Conservation (phyloP, 1,140 invertebrate species). For the Drosophila serrata region DNA sequence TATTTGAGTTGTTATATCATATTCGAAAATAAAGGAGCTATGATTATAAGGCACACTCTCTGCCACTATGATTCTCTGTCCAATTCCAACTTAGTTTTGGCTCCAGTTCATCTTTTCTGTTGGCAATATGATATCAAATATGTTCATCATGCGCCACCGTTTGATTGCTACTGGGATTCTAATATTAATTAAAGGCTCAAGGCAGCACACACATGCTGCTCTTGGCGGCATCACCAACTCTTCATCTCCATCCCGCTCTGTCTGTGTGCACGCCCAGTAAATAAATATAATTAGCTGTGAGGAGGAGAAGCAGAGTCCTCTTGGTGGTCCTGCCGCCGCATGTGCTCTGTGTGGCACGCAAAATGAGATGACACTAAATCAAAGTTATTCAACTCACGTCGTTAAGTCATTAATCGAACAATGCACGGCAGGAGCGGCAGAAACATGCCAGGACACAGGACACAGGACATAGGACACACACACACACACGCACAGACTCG, state of each 20-base stretch:
- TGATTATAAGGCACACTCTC: background rate
- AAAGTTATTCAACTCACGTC: conserved; percentile 83
- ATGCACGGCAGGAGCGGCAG: conserved; percentile 73
- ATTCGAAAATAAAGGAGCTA: too few species aligned
- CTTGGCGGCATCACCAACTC: background rate
- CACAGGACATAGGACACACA: conserved; percentile 13
- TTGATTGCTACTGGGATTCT: conserved; percentile 57
- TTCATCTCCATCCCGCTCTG: conserved; percentile 1
- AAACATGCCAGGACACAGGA: conserved; percentile 47
- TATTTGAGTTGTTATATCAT: background rate
- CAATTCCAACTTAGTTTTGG: background rate
- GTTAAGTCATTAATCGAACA: conserved; percentile 84
- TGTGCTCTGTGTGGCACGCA: conserved; percentile 52
- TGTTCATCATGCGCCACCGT: conserved; percentile 54
- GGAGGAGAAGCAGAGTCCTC: conserved; percentile 9
- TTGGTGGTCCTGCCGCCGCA: conserved; percentile 10
- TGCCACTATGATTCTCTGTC: background rate
- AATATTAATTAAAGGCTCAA: conserved; percentile 75
- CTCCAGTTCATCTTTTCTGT: conserved; percentile 9
- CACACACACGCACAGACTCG: conserved; percentile 24
- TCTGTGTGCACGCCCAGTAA: conserved; percentile 61
- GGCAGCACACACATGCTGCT: conserved; percentile 21
- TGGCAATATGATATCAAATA: conserved; percentile 49
- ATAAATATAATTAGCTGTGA: conserved; percentile 78
- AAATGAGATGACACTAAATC: conserved; percentile 82